Conservation (phyloP, 2,113 vertebrate species). For the Pangasianodon gigas region DNA sequence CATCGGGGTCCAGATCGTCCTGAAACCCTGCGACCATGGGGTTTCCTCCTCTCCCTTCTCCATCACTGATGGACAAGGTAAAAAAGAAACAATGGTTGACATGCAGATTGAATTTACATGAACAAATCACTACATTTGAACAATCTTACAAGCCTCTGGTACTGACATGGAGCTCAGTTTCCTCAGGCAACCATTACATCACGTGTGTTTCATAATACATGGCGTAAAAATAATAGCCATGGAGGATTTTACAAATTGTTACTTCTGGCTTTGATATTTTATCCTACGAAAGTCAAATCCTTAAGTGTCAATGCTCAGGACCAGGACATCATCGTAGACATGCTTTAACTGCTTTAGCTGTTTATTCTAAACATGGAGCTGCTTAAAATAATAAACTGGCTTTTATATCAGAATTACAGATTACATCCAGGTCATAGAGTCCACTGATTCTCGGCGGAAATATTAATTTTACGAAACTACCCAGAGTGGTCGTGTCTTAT, state of each 20-base stretch:
- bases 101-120: neutral
- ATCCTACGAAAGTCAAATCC: no score
- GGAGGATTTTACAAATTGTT: neutral
- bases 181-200: neutral
- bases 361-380: no score
- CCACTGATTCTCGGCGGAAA: no score
- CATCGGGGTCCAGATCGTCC: slow-evolving; percentile 90
- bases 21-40: slow-evolving; percentile 91
- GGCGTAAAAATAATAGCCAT: neutral
- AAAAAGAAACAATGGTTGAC: neutral
- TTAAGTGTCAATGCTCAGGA: neutral
- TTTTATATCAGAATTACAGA: no score
- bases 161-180: neutral
- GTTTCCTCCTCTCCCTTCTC: slow-evolving; percentile 77
- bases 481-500: neutral
- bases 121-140: neutral
- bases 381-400: no score
- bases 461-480: neutral
- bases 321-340: neutral
- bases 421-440: no score
- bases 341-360: no score
- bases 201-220: neutral
- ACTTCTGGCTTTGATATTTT: neutral
- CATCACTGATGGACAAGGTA: slow-evolving; percentile 73
- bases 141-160: neutral